These are phyloP conservation scores for Hexactinellida sp. DNA, from an alignment of 37 sponge, comb jelly and placozoan species.

Conservation along the genomic window DNA sequence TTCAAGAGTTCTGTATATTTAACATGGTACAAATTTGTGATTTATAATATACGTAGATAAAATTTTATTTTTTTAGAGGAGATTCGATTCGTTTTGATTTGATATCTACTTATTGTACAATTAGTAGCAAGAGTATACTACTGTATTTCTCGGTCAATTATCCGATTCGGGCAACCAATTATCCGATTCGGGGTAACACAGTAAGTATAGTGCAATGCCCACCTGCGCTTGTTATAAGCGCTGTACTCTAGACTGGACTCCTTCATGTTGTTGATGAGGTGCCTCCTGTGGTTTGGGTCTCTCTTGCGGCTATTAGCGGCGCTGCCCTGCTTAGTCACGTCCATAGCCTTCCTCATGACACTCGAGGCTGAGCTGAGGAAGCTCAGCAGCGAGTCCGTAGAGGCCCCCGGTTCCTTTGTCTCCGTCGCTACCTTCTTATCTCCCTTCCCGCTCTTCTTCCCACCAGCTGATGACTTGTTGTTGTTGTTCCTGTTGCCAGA, in stretches of 20 bases:
- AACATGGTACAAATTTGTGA: too few species aligned
- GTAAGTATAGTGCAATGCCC: too few species aligned
- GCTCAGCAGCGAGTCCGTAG: background rate
- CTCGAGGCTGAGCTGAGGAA: background rate
- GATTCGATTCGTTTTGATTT: too few species aligned
- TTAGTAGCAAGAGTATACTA: too few species aligned
- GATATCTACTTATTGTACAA: too few species aligned
- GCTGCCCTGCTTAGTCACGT: background rate
- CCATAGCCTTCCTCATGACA: background rate
- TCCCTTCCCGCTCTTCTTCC: background rate
- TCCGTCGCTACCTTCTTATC: background rate
- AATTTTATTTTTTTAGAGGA: too few species aligned
- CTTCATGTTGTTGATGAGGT: background rate
- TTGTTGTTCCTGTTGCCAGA: background rate
- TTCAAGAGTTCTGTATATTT: too few species aligned
- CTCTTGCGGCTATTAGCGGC: background rate
- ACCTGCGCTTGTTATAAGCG: constrained; percentile 6
- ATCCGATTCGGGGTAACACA: too few species aligned
- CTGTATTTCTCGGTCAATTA: too few species aligned
- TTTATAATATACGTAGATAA: too few species aligned
- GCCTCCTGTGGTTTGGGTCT: constrained; percentile 1
- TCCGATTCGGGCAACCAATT: too few species aligned
- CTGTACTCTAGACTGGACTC: constrained; percentile 14
- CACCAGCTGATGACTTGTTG: background rate
- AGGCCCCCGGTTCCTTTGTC: background rate